These are phyloP conservation scores for Ophion costatus DNA, from an alignment of 2,888 invertebrate genomes.

Conservation along the genomic window DNA sequence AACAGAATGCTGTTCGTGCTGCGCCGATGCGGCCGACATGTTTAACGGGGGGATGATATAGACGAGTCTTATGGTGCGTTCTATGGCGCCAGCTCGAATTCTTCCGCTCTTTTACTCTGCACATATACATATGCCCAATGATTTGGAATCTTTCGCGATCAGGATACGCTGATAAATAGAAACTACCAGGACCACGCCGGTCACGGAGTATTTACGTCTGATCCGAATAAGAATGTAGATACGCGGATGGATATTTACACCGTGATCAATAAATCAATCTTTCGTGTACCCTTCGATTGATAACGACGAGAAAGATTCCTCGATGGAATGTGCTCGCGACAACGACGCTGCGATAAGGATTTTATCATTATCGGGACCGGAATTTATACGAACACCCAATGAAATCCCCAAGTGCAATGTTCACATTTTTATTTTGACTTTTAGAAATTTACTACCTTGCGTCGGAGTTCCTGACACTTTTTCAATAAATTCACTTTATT, in stretches of 20 bases:
- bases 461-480: no score
- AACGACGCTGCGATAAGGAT: slow-evolving; percentile 24
- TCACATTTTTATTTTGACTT: neutral
- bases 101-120: neutral
- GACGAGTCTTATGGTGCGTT: slow-evolving; percentile 61
- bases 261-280: slow-evolving; percentile 14
- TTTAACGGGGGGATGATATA: neutral
- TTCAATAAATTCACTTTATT: neutral
- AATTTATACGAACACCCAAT: neutral
- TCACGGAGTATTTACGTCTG: slow-evolving; percentile 27
- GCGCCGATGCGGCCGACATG: slow-evolving; percentile 25
- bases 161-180: slow-evolving; percentile 38
- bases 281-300: neutral
- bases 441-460: neutral
- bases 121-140: neutral
- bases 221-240: slow-evolving; percentile 13
- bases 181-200: slow-evolving; percentile 22
- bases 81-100: slow-evolving; percentile 76
- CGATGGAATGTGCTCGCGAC: slow-evolving; percentile 10
- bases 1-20: slow-evolving; percentile 68
- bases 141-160: slow-evolving; percentile 16
- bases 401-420: slow-evolving; percentile 8
- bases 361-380: slow-evolving; percentile 16
- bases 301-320: slow-evolving; percentile 10
- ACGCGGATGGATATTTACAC: slow-evolving; percentile 1